A percentile compares a stretch with the other conserved stretches of the same genome.
phyloP scores from a whole-genome alignment of 2,797 vertebrate species.

The Ammospiza maritima region DNA sequence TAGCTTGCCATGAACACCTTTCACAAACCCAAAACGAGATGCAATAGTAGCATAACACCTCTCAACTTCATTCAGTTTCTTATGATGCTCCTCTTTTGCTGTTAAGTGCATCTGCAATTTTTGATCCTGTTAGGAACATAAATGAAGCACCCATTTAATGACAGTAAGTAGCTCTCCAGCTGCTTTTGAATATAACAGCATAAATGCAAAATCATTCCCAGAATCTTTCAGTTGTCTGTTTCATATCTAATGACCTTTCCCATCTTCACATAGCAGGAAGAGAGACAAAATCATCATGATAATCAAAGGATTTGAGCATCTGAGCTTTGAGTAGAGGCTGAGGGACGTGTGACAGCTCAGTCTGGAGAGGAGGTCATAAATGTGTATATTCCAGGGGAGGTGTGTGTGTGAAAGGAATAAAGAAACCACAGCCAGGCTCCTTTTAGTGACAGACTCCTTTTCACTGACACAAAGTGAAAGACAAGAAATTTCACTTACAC shows the following conservation, averaged over 20 bases:
- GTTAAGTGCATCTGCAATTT: slow-evolving; percentile 85
- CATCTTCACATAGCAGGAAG: not conserved
- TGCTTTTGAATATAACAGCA: not conserved
- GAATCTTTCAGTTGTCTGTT: not conserved
- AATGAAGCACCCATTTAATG: not conserved
- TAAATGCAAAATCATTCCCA: not conserved
- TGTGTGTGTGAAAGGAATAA: not conserved
- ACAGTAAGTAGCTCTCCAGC: not conserved
- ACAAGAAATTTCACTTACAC: not conserved
- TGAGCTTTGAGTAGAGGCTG: not conserved
- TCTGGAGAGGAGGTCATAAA: not conserved
- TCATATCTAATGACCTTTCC: not conserved
- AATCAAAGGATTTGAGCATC: not conserved
- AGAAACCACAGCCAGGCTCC: not conserved
- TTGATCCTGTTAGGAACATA: slow-evolving; percentile 83
- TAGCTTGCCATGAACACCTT: slow-evolving; percentile 85
- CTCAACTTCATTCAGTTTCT: slow-evolving; percentile 89
- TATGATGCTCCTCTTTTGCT: slow-evolving; percentile 88
- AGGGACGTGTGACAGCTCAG: not conserved
- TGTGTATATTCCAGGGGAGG: too few relatives aligned
- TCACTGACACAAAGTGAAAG: not conserved
- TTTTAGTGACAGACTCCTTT: not conserved
- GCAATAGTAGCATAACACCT: slow-evolving; percentile 78
- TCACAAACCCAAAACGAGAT: slow-evolving; percentile 84
- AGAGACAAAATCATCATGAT: too few relatives aligned